A percentile compares a stretch with the other conserved stretches of the same genome.
Conservation (phyloP, 2,113 vertebrate genomes). For the Oxygymnocypris stewartii region DNA sequence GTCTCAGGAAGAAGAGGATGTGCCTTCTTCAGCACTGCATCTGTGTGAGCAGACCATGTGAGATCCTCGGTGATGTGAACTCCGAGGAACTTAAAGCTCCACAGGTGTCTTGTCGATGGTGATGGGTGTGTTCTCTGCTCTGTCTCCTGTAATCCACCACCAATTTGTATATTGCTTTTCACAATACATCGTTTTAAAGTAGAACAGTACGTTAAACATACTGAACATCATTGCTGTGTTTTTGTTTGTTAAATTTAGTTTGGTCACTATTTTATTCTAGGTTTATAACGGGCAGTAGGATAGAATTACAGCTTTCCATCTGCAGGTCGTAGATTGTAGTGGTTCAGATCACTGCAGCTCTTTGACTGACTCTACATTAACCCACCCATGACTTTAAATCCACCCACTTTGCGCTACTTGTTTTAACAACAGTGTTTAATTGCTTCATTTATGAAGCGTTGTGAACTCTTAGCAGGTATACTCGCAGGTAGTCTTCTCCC, state of each 20-base stretch:
- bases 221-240: neutral
- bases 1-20: no score
- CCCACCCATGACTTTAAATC: conserved; percentile 38
- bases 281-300: neutral
- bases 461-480: conserved; percentile 42
- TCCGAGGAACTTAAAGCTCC: no score
- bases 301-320: conserved; percentile 18
- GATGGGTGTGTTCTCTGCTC: no score
- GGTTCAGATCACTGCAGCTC: conserved; percentile 27
- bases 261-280: neutral
- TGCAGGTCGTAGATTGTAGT: conserved; percentile 29
- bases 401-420: conserved; percentile 40
- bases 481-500: conserved; percentile 10
- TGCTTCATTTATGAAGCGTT: conserved; percentile 63
- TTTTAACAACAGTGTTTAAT: conserved; percentile 59
- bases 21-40: no score
- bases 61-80: no score
- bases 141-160: no score
- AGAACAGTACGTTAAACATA: neutral
- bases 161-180: neutral
- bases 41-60: no score
- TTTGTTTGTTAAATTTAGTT: neutral
- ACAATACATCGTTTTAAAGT: neutral
- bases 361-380: conserved; percentile 44
- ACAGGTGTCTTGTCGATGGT: no score